Base-by-base conservation (phyloP, 2,113 vertebrate genomes). In the Podarcis raffonei region DNA sequence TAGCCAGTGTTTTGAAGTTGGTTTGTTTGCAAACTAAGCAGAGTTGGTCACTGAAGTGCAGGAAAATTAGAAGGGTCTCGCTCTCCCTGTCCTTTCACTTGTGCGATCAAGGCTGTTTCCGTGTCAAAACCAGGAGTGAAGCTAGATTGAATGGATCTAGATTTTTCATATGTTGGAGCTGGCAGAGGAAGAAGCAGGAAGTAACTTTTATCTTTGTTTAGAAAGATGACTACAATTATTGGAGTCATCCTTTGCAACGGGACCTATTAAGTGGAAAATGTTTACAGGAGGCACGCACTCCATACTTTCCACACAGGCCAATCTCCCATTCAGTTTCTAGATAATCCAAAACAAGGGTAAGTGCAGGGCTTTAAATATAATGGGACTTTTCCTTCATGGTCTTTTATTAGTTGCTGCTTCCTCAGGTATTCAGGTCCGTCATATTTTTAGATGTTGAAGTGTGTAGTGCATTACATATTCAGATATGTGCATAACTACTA, bases 101-200 rank as follows among this genome's bases (percentile, higher is more conserved):
- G 23, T 23, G 25, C 2, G 11, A 82, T 11, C 57, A 82, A 65
- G 11, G 15, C 42, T 57, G 11, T 57, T 72, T 74, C 48, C 8
- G 6, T 74, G 68, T 32, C 20, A 72, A 57, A 84, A 84, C 18
- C 25, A 69, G 25, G 30, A 15, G 20, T 74, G 23, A 72, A 53
- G 39, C 30, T 18, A 48, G 20, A 84, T 32, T 48, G 27, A 69
- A 71, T 76, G 22, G 35, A 77, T 71, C 39, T 57, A n/a, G 35
- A 32, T 32, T 88, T 84, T 32, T 81, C 3, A 39, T 86, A 79
- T 2, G 6, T 27, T 82, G 89, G 83, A 81, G 85, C 71, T 92
- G 90, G 6, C 78, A 65, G 59, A 25, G 20, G 6, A 82, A 42
- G 22, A 18, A 18, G 32, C 32, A 75, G 48, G 4, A 57, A n/a